These are phyloP conservation scores for Dipodomys ordii DNA, from an alignment of 2,113 vertebrate species.

Conservation along the genomic window DNA sequence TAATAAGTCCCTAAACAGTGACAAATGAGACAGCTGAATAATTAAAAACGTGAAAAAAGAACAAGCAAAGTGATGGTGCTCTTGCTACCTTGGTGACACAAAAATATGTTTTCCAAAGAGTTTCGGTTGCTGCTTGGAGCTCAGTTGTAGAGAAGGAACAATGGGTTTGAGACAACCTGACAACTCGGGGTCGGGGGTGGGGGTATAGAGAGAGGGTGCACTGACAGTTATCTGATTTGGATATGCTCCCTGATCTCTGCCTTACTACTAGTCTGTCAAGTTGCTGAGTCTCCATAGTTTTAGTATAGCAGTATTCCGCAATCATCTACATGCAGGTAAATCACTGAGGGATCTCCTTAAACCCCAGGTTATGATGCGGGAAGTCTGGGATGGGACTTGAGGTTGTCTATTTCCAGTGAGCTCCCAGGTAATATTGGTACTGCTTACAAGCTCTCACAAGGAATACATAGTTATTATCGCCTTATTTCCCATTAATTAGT, in stretches of 20 bases:
- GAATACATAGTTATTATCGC: too few species aligned
- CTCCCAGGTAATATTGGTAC: background rate
- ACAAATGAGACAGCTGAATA: constrained; percentile 80
- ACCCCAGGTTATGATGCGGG: background rate
- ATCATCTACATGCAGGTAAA: background rate
- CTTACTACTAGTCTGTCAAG: background rate
- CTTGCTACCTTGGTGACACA: constrained; percentile 35
- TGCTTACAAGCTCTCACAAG: background rate
- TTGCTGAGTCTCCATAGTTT: background rate
- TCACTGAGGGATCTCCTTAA: background rate
- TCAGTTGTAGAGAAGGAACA: background rate
- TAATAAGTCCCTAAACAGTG: constrained; percentile 69
- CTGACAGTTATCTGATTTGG: background rate
- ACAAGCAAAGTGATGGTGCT: constrained; percentile 52
- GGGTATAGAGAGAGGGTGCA: background rate
- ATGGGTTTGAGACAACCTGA: background rate
- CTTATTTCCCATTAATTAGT: background rate
- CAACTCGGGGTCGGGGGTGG: background rate
- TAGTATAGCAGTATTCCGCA: background rate
- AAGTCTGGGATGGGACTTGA: background rate
- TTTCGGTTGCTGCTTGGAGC: background rate
- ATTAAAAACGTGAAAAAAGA: constrained; percentile 77
- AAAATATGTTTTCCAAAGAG: constrained; percentile 8
- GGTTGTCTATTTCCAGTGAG: background rate
- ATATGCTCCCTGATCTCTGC: background rate